Evolutionary conservation across 2,113 vertebrate genomes (phyloP).

Genomic region (Poeciliopsis occidentalis): DNA sequence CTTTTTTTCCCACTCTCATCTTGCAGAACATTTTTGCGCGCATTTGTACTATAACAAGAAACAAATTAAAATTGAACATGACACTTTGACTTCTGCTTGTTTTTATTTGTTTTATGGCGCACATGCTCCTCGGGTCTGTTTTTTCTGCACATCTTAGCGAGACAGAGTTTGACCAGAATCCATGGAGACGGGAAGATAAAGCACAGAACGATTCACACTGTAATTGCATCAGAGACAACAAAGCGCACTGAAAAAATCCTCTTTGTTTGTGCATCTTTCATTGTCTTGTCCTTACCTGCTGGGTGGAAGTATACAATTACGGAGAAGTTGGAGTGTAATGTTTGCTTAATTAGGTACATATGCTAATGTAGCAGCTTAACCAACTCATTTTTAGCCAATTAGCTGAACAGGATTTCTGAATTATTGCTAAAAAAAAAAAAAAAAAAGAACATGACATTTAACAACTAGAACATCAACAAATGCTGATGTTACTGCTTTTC

Average conservation of each 20-base stretch:
- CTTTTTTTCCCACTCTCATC: not conserved
- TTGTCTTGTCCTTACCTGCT: constrained; percentile 54
- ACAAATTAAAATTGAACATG: constrained; percentile 66
- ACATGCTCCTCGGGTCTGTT: constrained; percentile 1
- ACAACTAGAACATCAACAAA: too few relatives aligned
- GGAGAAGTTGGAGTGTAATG: too few relatives aligned
- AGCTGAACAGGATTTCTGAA: too few relatives aligned
- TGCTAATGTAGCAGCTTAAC: too few relatives aligned
- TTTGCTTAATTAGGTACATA: not conserved
- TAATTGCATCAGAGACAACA: constrained; percentile 70
- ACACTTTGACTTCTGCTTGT: constrained; percentile 54
- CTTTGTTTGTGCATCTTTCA: constrained; percentile 56
- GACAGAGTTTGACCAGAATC: constrained; percentile 19
- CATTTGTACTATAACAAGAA: constrained; percentile 54
- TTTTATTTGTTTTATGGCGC: constrained; percentile 26
- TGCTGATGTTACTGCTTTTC: too few relatives aligned
- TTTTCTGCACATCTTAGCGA: not conserved
- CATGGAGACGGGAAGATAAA: constrained; percentile 57
- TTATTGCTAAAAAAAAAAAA: too few relatives aligned
- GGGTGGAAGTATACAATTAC: constrained; percentile 61
- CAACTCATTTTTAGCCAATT: too few relatives aligned
- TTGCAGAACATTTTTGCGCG: constrained; percentile 45
- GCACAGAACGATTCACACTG: constrained; percentile 53
- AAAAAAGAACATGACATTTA: too few relatives aligned
- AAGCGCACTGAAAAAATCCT: constrained; percentile 59